Evolutionary conservation across 2,113 vertebrate genomes (phyloP).

Genomic region (Colinus virginianus): DNA sequence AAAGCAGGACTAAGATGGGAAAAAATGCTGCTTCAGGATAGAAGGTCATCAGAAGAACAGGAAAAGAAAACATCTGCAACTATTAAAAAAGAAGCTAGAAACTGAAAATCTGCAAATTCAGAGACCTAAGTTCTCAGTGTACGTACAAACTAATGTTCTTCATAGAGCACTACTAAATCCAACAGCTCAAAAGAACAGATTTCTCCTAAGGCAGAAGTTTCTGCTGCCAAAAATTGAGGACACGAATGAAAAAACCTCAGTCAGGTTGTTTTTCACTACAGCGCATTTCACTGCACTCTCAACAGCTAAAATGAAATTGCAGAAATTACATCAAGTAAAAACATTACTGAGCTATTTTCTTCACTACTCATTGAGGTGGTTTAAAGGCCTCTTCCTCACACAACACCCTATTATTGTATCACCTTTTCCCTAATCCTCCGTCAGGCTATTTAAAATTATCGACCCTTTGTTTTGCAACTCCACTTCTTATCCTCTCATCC

Average conservation of each 20-base stretch:
- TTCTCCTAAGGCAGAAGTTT: neutral
- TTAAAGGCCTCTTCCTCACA: neutral
- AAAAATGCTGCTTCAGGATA: neutral
- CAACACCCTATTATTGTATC: neutral
- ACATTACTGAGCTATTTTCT: neutral
- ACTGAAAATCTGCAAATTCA: neutral
- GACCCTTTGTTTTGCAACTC: slow-evolving; percentile 49
- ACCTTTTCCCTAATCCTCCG: slow-evolving; percentile 42
- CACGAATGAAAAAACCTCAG: neutral
- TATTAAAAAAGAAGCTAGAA: neutral
- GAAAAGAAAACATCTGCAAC: neutral
- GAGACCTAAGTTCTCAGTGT: neutral
- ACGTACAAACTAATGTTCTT: neutral
- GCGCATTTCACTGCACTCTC: neutral
- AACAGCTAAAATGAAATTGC: neutral
- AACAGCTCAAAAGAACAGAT: neutral
- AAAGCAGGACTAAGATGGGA: neutral
- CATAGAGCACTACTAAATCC: neutral
- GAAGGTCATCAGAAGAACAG: neutral
- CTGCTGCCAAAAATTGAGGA: neutral
- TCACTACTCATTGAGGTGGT: neutral
- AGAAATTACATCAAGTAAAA: slow-evolving; percentile 2
- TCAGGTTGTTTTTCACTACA: neutral
- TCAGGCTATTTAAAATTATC: slow-evolving; percentile 57
- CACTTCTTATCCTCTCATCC: slow-evolving; percentile 43